Evolutionary conservation across 2,888 invertebrate genomes (phyloP), one percentile per base, ranked within the genome.

Genomic region (Mesorhabditis spiculigera): DNA sequence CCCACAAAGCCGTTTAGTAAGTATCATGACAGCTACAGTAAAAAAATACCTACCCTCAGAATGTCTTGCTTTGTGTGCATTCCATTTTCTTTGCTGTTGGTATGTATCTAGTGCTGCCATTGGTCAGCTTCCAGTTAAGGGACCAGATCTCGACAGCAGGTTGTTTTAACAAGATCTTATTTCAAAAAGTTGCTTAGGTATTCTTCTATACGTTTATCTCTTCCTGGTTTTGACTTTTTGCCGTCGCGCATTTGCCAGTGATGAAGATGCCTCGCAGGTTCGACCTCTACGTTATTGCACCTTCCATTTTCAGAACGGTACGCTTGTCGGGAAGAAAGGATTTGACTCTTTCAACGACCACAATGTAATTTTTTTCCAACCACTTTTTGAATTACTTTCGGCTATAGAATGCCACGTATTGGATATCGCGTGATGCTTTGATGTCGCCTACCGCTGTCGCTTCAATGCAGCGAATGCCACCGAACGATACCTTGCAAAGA

Each of bases 1-100:
- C 43, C 65, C 71, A 5, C 75, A 76, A 58, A 75, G 75, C 66
- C 70, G 78, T n/a, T 76, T 76, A 62, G 76, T 77, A 45, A 68
- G 78, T 44, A 69, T 79, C 43, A 75, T 76, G 62, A 74, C 75
- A 65, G 75, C 75, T 45, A 28, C 28, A 28, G 28, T 28, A 28
- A 28, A 28, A 28, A 67, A 70, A 10, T 62, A 58, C 10, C 65
- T 5, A 45, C 43, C 63, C 45, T 66, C 16, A 6, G 4, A 43
- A 13, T 3, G 13, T 42, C 8, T 6, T 50, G 43, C 43, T 75
- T 66, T 70, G 76, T 75, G 69, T 76, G 42, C 67, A 76, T 4
- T 67, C 71, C 4, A 74, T 75, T 5, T 45, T 75, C 6, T 69
- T 75, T 45, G 73, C 74, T 44, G 70, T 72, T 8, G 72, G 63